Evolutionary conservation across 2,888 invertebrate species (phyloP).

Genomic region (Drosophila prostipennis): DNA sequence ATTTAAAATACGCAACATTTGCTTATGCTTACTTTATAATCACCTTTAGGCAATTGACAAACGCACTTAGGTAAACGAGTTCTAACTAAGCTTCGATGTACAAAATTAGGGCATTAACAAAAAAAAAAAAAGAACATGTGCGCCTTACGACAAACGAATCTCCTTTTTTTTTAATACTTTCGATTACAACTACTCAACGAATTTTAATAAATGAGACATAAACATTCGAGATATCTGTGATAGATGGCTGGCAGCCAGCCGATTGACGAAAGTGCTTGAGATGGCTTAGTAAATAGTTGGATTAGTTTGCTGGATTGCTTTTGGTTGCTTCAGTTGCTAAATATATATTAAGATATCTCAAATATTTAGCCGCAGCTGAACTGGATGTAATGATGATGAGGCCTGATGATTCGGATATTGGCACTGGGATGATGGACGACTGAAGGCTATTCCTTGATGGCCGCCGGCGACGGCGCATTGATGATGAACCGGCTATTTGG

Average conservation of each 20-base stretch:
- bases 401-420: conserved; percentile 3
- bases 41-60: conserved; percentile 21
- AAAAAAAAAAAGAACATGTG: conserved; percentile 10
- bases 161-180: conserved; percentile 17
- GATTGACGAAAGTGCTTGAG: conserved; percentile 15
- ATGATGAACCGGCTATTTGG: conserved; percentile 27
- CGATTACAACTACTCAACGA: conserved; percentile 8
- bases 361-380: conserved; percentile 9
- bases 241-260: conserved; percentile 8
- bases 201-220: background rate
- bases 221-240: conserved; percentile 26
- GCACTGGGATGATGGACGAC: conserved; percentile 2
- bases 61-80: conserved; percentile 16
- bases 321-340: background rate
- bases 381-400: background rate
- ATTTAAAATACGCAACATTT: conserved; percentile 23
- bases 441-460: conserved; percentile 6
- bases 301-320: conserved; percentile 13
- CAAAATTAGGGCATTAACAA: conserved; percentile 4
- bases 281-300: conserved; percentile 9
- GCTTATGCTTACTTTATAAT: conserved; percentile 1
- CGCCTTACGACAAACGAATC: conserved; percentile 1
- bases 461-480: background rate
- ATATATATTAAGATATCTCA: too few relatives aligned
- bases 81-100: conserved; percentile 18